Base-by-base conservation (phyloP, 2,888 invertebrate genomes). In the Tanytarsus gracilentus region DNA sequence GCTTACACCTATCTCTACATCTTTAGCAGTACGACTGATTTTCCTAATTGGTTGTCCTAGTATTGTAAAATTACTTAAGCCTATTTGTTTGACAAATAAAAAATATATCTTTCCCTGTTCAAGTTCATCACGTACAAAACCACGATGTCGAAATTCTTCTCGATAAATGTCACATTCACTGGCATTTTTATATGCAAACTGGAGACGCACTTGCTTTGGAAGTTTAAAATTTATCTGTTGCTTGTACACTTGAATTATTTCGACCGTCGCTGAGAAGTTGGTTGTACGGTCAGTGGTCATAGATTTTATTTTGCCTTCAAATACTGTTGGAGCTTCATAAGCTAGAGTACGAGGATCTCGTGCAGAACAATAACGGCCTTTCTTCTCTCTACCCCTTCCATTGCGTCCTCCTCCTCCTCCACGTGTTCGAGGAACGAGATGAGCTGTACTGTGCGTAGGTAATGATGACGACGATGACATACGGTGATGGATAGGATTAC, bases 181-280 rank as follows among this genome's bases (percentile, higher is more conserved):
- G 33, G 64, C 66, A 65, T 73, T 73, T 63, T 69, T 68, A 65
- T 71, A 66, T 25, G 69, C 69, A 64, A 74, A 74, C 65, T 74
- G 72, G 61, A 74, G 63, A 4, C 74, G 69, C 40, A 74, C 65
- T 40, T 69, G 67, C 25, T 68, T 66, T 50, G 72, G 71, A 65
- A 72, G 63, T 36, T 69, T 69, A 59, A 68, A 68, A 44, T 75
- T 74, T 63, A 73, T 68, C 64, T 78, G 79, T 66, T 78, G 79
- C 71, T 85, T 85, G 71, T 78, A 79, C 64, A 80, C 78, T 64
- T 79, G 75, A 65, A 78, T 75, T 65, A 85, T 82, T 69, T 80
- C 80, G 71, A 85, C 82, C 62, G 83, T 81, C 65, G 81, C 83
- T 64, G 80, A 79, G 72, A 82, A 84, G 67, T 79, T 79, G 61